Conservation (phyloP, 1,140 invertebrate genomes). For the Drosophila navojoa region DNA sequence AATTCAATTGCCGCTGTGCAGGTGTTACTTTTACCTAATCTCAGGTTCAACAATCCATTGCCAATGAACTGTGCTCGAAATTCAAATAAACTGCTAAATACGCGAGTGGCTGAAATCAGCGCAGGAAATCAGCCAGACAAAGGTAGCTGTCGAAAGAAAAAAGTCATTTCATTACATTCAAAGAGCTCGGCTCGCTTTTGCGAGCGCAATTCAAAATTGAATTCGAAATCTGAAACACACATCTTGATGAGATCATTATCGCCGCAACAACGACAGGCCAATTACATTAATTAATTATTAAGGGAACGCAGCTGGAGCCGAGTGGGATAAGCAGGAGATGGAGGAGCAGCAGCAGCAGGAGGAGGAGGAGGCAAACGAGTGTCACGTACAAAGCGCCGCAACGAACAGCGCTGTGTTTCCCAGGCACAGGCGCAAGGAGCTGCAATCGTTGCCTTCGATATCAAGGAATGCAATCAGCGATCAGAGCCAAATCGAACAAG, state of each 20-base stretch:
- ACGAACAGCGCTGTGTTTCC: constrained; percentile 56
- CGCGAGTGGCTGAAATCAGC: constrained; percentile 33
- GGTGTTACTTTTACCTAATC: constrained; percentile 11
- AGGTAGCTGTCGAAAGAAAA: constrained; percentile 48
- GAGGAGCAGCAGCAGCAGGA: background rate
- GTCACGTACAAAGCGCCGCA: constrained; percentile 68
- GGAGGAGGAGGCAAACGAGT: constrained; percentile 45
- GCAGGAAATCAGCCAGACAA: constrained; percentile 43
- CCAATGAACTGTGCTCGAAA: background rate
- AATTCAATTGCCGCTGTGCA: background rate
- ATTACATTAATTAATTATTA: constrained; percentile 84
- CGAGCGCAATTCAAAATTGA: constrained; percentile 74
- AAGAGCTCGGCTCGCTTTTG: constrained; percentile 3
- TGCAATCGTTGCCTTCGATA: constrained; percentile 52
- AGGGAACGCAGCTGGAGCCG: constrained; percentile 57
- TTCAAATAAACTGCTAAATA: constrained; percentile 40
- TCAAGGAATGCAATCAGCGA: constrained; percentile 76
- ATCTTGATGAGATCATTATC: constrained; percentile 83
- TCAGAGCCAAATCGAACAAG: constrained; percentile 66
- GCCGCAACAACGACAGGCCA: constrained; percentile 80
- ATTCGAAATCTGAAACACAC: constrained; percentile 77
- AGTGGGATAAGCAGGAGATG: background rate
- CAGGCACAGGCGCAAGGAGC: constrained; percentile 28
- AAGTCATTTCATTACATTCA: constrained; percentile 49
- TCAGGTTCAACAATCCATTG: background rate